These are phyloP conservation scores for Aphrophora alni DNA, from an alignment of 2,888 invertebrate genomes.

Conservation along the genomic window DNA sequence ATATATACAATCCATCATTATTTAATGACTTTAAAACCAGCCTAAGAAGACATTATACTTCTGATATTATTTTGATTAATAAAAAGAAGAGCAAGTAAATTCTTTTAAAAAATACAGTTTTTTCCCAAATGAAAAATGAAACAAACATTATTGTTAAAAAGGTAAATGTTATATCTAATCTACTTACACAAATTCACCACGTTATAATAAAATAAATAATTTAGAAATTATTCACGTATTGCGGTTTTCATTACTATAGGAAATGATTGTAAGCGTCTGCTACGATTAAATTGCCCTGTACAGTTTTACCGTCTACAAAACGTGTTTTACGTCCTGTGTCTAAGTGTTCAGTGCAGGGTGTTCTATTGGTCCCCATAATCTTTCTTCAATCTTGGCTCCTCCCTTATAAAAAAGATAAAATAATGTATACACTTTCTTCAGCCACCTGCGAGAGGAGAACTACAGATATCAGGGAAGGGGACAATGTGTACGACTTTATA, in stretches of 20 bases:
- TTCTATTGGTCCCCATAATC: not conserved
- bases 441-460: not conserved
- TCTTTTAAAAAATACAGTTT: no score
- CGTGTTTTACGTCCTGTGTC: not conserved
- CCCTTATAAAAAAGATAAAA: not conserved
- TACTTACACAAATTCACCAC: not conserved
- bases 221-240: not conserved
- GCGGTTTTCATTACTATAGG: not conserved
- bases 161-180: not conserved
- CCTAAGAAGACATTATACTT: no score
- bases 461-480: not conserved
- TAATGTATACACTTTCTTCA: not conserved
- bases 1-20: no score
- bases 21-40: no score
- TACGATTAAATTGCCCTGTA: not conserved
- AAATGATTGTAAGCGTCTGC: not conserved
- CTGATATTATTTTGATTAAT: no score
- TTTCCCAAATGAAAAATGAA: no score
- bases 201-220: not conserved
- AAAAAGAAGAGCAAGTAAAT: no score
- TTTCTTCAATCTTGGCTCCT: not conserved
- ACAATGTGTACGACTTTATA: not conserved
- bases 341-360: not conserved
- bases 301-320: not conserved
- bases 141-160: no score